Base-by-base conservation (phyloP, 2,888 invertebrate genomes). In the Dione juno region DNA sequence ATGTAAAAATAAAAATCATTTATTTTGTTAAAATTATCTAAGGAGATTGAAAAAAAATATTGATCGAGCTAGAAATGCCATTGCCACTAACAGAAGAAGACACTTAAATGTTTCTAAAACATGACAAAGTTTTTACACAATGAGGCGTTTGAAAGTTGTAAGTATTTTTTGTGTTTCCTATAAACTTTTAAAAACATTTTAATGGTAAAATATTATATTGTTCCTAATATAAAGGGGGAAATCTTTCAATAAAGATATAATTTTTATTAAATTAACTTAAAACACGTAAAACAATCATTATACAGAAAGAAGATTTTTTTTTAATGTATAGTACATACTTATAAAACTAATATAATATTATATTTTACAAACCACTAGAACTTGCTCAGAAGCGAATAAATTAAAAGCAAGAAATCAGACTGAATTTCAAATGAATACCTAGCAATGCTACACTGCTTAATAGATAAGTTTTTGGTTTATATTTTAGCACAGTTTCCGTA, bases 101-200 rank as follows among this genome's bases (percentile, higher is more conserved):
- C 79, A 80, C 80, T 80, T 79, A 78, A 77, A 68, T 75, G 71
- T 75, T 77, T 73, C 70, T 66, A 74, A 75, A 75, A 74, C 73
- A 71, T 67, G 69, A 69, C 67, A 75, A 77, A 75, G 65, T 74
- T 77, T 72, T 71, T 73, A 43, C 72, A 66, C 70, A 70, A 71
- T 66, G 72, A 68, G 41, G 65, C 69, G 41, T 66, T 69, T 67
- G 35, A 67, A 71, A 74, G 73, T 73, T 73, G 66, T 54, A 67
- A 59, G 54, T 45, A 61, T 64, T 64, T 64, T 64, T 64, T 48
- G 16, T 63, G 63, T 63, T 64, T 50, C 37, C 40, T 16, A 37
- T 64, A 50, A 64, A 64, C 37, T 64, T 64, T 64, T 50, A 9
- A 14, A 37, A 19, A n/a, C 19, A 37, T 50, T 63, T 63, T 48